phyloP scores from a whole-genome alignment of 2,113 vertebrate genomes.

The Macquaria ambigua region DNA sequence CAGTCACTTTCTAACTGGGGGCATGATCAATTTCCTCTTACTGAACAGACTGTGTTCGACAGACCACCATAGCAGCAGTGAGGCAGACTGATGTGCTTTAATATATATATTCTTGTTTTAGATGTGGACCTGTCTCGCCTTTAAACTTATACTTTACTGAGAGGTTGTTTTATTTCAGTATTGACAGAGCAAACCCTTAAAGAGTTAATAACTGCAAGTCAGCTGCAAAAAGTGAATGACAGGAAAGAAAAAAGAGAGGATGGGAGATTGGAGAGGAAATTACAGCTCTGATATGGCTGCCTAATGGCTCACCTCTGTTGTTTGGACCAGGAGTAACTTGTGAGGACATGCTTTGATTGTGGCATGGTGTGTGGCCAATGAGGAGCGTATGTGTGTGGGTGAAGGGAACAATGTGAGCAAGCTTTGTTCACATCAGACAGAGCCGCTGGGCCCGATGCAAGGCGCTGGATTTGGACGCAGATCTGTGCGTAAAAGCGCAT shows the following conservation, averaged over 20 bases:
- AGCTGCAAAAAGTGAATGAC: background rate
- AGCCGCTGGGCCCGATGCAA: constrained; percentile 8
- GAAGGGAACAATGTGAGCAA: constrained; percentile 47
- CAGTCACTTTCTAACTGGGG: constrained; percentile 52
- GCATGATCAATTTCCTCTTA: constrained; percentile 45
- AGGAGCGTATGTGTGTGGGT: constrained; percentile 30
- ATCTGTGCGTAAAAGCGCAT: constrained; percentile 59
- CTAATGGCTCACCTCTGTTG: constrained; percentile 54
- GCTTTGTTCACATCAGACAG: constrained; percentile 68
- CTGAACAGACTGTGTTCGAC: constrained; percentile 10
- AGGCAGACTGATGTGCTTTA: constrained; percentile 2
- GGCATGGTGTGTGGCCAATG: constrained; percentile 68
- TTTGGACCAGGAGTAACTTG: constrained; percentile 71
- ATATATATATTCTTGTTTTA: background rate
- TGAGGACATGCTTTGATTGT: constrained; percentile 73
- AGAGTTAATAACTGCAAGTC: constrained; percentile 14
- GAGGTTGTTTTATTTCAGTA: background rate
- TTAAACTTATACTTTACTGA: background rate
- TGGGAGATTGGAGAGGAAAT: constrained; percentile 57
- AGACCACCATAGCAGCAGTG: constrained; percentile 57
- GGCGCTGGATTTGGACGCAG: constrained; percentile 30
- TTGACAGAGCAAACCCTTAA: background rate
- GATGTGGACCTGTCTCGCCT: background rate
- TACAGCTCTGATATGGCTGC: constrained; percentile 64
- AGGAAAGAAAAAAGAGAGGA: background rate